Base-by-base conservation (phyloP, 2,888 invertebrate species). In the Ochropleura plecta region DNA sequence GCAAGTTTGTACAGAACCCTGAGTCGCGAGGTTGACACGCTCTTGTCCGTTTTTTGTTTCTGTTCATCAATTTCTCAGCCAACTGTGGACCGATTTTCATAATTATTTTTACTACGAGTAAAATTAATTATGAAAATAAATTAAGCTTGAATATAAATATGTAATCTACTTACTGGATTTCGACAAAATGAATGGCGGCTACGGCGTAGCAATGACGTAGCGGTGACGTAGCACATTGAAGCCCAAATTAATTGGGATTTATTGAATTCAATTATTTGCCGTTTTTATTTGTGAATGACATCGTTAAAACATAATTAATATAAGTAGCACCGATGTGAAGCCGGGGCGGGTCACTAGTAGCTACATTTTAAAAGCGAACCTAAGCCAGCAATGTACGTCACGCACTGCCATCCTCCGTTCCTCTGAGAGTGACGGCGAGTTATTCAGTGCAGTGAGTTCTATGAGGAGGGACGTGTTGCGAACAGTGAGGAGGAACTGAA, bases 301-400 rank as follows among this genome's bases (percentile, higher is more conserved):
- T 48, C 30, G 30, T n/a, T n/a, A n/a, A n/a, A n/a, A n/a, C n/a
- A n/a, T 30, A 30, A 30, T 30, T 48, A 1, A 48, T 1, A 48
- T 48, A 6, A 30, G 20, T 57, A 16, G 8, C 7, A 30, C 3
- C 7, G 30, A 8, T 5, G 8, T 12, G 40, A 40, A 59, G 2
- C 16, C 40, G 8, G 16, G 40, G 30, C 59, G 40, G 4, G 8
- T 40, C 57, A 3, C 57, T 57, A 30, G 57, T 30, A 30, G n/a
- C n/a, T 30, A 30, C 18, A 12, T 62, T 60, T 44, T 12, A 62
- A 44, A n/a, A 44, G 7, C 44, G 42, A 62, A 62, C 62, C 12
- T n/a, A 44, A 44, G 7, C 65, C 88, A 84, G 91, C 92, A 91
- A 92, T 94, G 94, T 85, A 93, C 74, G 30, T 14, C 76, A 70